phyloP scores from a whole-genome alignment of 2,888 invertebrate species.

The Lathronympha strigana region DNA sequence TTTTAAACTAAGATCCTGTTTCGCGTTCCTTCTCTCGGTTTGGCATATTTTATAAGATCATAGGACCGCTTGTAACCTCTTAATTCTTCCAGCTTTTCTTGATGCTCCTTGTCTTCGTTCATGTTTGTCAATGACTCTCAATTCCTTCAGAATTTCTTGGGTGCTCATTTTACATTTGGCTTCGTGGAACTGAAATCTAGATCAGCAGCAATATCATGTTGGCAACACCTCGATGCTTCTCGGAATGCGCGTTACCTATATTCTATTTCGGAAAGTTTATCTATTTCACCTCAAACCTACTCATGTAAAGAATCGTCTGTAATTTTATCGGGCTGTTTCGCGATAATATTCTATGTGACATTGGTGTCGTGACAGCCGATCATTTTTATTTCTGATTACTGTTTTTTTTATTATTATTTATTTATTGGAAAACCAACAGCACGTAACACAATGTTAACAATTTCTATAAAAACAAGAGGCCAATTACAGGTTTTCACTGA shows the following conservation, averaged over 20 bases:
- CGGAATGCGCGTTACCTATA: conserved; percentile 37
- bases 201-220: conserved; percentile 52
- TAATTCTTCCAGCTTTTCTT: too few relatives aligned
- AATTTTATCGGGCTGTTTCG: conserved; percentile 2
- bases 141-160: background rate
- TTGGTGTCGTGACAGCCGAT: conserved; percentile 14
- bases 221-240: conserved; percentile 48
- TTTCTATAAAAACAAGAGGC: too few relatives aligned
- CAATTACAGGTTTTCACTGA: too few relatives aligned
- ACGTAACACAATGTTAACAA: too few relatives aligned
- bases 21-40: too few relatives aligned
- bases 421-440: too few relatives aligned
- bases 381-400: conserved; percentile 8
- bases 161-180: conserved; percentile 54
- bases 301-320: background rate
- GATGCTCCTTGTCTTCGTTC: too few relatives aligned
- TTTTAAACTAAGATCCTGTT: too few relatives aligned
- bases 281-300: background rate
- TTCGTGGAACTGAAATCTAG: conserved; percentile 51
- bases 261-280: conserved; percentile 37
- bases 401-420: too few relatives aligned
- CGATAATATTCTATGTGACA: conserved; percentile 16
- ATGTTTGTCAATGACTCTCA: background rate
- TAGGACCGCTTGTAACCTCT: too few relatives aligned
- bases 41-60: too few relatives aligned